These are phyloP conservation scores for Cyprinus carpio DNA, from an alignment of 2,113 vertebrate species.

Conservation along the genomic window DNA sequence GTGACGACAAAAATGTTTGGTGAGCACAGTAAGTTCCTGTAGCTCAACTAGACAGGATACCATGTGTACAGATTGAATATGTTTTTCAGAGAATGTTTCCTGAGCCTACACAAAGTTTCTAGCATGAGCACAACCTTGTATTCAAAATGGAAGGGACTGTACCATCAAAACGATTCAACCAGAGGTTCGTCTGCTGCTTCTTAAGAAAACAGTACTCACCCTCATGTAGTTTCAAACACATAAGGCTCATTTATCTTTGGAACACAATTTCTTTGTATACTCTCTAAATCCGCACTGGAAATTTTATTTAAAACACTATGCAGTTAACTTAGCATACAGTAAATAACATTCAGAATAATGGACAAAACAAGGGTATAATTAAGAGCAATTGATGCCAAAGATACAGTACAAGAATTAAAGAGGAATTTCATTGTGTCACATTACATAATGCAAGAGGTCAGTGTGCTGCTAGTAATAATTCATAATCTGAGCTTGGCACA, in stretches of 20 bases:
- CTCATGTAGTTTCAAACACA: too few species aligned
- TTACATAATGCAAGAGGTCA: neutral
- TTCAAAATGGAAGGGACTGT: too few species aligned
- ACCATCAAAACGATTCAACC: too few species aligned
- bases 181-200: too few species aligned
- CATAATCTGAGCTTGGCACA: neutral
- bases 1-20: neutral
- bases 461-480: neutral
- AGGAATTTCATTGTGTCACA: too few species aligned
- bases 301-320: neutral
- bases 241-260: too few species aligned
- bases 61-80: too few species aligned
- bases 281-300: neutral
- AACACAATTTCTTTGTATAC: neutral
- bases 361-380: neutral
- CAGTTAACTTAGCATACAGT: neutral
- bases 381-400: neutral
- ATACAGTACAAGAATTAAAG: neutral
- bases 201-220: too few species aligned
- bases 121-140: too few species aligned
- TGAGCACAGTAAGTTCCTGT: neutral
- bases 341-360: neutral
- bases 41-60: neutral
- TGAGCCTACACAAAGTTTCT: too few species aligned
- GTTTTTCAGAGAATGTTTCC: too few species aligned